Percentiles rank a stretch among this genome's conserved stretches.
phyloP scores from a whole-genome alignment of 2,888 invertebrate species.

The Hipparchia semele region DNA sequence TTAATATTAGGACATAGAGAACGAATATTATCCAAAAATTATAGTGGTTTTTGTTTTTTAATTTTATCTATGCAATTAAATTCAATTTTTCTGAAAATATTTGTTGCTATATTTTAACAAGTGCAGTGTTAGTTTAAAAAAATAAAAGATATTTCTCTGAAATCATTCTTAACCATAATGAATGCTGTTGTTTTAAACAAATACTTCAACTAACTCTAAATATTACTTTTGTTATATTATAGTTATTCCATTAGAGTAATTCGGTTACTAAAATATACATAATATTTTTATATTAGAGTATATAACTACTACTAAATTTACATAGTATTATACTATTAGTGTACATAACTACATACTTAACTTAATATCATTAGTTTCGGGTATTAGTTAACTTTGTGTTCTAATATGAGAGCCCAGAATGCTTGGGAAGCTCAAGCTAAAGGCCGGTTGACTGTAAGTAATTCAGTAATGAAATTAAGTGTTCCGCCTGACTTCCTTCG shows the following conservation, averaged over 20 bases:
- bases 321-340: not conserved
- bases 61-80: too few relatives aligned
- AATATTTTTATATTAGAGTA: not conserved
- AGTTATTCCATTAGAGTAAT: not conserved
- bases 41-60: too few relatives aligned
- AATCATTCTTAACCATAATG: too few relatives aligned
- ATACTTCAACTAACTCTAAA: not conserved
- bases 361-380: not conserved
- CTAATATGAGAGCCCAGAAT: constrained; percentile 63
- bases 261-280: not conserved
- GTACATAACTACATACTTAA: not conserved
- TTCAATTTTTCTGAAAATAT: too few relatives aligned
- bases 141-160: too few relatives aligned
- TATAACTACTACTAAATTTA: too few relatives aligned
- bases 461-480: constrained; percentile 29
- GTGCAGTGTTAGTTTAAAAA: too few relatives aligned
- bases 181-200: not conserved
- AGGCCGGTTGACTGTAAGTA: constrained; percentile 61
- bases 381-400: constrained; percentile 2
- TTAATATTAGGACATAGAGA: not conserved
- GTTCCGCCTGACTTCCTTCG: constrained; percentile 21
- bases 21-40: too few relatives aligned
- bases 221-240: not conserved
- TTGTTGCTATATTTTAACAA: too few relatives aligned
- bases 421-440: constrained; percentile 62